Base-by-base conservation (phyloP, 2,888 invertebrate genomes). In the Rambutsinella grinnellia region DNA sequence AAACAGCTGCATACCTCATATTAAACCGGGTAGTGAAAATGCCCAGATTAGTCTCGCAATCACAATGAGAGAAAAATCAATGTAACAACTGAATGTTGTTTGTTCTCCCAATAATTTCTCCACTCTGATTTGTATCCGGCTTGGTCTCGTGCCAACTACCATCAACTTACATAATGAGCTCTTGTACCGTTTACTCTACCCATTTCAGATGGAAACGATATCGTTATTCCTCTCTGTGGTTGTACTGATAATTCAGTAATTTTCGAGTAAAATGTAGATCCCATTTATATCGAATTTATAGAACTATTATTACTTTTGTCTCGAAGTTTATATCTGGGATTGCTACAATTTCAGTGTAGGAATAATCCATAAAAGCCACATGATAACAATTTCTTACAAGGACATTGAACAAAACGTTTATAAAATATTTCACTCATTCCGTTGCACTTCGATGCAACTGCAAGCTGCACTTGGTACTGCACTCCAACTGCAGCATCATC, bases 311-410 rank as follows among this genome's bases (percentile, higher is more conserved):
- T n/a, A n/a, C n/a, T n/a, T n/a, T n/a, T n/a, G n/a, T n/a, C n/a
- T n/a, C n/a, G n/a, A n/a, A n/a, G n/a, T n/a, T n/a, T n/a, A n/a
- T n/a, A n/a, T n/a, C n/a, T n/a, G n/a, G n/a, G n/a, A n/a, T n/a
- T n/a, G n/a, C n/a, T n/a, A n/a, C n/a, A n/a, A n/a, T n/a, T n/a
- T n/a, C n/a, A n/a, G n/a, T n/a, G n/a, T n/a, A n/a, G 13, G 36
- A 36, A 36, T 36, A 60, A 60, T 44, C 46, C 60, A 60, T 60
- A 60, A 60, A 60, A 36, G 23, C 60, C 60, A 60, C 60, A 60
- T 60, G 60, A 60, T 44, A 60, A 44, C 60, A n/a, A n/a, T n/a
- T 56, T 24, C 24, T 26, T 24, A 56, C 56, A 54, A 36, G 36
- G 13, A 36, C 36, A 36, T 5, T 13, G 36, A 36, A 5, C 36